Evolutionary conservation across 2,888 invertebrate species (phyloP).

Genomic region (Herminia tarsipennalis): DNA sequence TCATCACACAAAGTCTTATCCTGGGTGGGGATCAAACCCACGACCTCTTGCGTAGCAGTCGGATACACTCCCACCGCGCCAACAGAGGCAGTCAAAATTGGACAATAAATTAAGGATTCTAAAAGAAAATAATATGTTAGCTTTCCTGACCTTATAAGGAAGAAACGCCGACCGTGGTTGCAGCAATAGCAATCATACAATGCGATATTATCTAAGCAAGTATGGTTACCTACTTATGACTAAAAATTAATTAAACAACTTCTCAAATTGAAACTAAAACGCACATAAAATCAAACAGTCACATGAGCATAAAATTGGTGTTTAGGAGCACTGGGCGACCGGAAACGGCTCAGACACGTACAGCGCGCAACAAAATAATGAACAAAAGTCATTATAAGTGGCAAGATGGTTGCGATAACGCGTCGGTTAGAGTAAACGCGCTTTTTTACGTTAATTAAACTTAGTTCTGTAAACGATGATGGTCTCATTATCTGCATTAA

Average conservation of each 20-base stretch:
- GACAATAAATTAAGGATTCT: too few relatives aligned
- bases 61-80: too few relatives aligned
- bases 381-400: slow-evolving; percentile 82
- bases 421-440: slow-evolving; percentile 79
- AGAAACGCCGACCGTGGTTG: too few relatives aligned
- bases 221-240: slow-evolving; percentile 53
- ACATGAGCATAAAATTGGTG: slow-evolving; percentile 74
- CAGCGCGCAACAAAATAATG: slow-evolving; percentile 79
- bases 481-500: slow-evolving; percentile 76
- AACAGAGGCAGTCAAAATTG: too few relatives aligned
- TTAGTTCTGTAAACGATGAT: slow-evolving; percentile 81
- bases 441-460: slow-evolving; percentile 85
- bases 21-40: too few relatives aligned
- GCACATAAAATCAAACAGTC: slow-evolving; percentile 65
- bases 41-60: too few relatives aligned
- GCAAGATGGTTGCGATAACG: slow-evolving; percentile 76
- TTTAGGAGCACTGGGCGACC: slow-evolving; percentile 66
- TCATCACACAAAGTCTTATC: too few relatives aligned
- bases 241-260: slow-evolving; percentile 67
- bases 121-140: too few relatives aligned
- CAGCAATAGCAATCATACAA: too few relatives aligned
- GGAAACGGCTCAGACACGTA: slow-evolving; percentile 73
- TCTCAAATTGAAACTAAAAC: slow-evolving; percentile 57
- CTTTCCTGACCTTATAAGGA: too few relatives aligned
- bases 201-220: slow-evolving; percentile 45